Base-by-base conservation (phyloP, 2,113 vertebrate species). In the Perca schrenkii region DNA sequence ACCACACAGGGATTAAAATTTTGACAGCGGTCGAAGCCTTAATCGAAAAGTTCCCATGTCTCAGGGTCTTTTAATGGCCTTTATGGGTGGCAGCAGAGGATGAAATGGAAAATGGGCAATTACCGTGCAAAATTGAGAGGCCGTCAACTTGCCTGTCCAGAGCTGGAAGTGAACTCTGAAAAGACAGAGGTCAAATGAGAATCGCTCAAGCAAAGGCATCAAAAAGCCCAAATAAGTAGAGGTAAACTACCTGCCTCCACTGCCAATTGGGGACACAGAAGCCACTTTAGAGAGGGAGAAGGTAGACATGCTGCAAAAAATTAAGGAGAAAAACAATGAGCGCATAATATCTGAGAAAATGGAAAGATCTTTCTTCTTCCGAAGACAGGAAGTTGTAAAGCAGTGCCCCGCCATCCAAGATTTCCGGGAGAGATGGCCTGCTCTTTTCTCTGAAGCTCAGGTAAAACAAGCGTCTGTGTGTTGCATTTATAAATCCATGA, bases 131-230 rank as follows among this genome's bases (percentile, higher is more conserved):
- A 83, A 13, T 43, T 77, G 8, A 64, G 74, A 66, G 19, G 66
- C 4, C 8, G 66, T 16, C 40, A 64, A 52, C n/a, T 61, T 16
- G 28, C 69, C 54, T 21, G 8, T 61, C 76, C 82, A 73, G 81
- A 83, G 19, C 52, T 77, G 6, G 81, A 83, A 12, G 74, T 83
- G 2, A 78, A 83, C 68, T 15, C 34, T 73, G 67, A 79, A 79
- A n/a, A 69, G 58, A 79, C 1, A 3, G 22, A 2, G 4, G 10
- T 72, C 52, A 21, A 60, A 36, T 79, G 75, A 84, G 13, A 13
- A 22, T 0, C 60, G 49, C 43, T 77, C 11, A 65, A 5, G 0
- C 1, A 76, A 58, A 72, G 74, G 60, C 58, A 50, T 83, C n/a
- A 83, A 83, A 83, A 77, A 5, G 73, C 57, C 57, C 0, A 83